Conservation (phyloP, 1,140 invertebrate species). For the Aphelenchoides besseyi region DNA sequence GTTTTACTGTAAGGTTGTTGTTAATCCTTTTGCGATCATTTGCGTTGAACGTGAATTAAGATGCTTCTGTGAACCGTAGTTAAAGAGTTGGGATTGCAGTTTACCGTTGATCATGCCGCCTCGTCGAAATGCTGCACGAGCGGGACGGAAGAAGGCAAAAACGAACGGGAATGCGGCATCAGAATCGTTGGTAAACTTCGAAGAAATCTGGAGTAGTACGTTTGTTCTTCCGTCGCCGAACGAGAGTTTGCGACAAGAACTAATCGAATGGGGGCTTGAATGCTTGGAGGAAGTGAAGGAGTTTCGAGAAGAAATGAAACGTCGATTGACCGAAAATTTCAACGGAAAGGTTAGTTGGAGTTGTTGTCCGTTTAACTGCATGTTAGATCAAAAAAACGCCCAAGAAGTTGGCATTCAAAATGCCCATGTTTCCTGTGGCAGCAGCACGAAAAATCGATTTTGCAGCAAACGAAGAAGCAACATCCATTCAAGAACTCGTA, state of each 20-base stretch:
- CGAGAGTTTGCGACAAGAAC: not conserved
- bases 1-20: too few relatives aligned
- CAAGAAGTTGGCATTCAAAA: constrained; percentile 7
- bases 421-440: not conserved
- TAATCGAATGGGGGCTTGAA: not conserved
- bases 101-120: not conserved
- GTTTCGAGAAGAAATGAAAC: not conserved
- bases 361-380: not conserved
- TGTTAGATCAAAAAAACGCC: not conserved
- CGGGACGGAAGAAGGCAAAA: not conserved
- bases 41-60: too few relatives aligned
- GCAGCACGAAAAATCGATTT: not conserved
- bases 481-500: not conserved
- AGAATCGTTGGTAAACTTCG: too few relatives aligned
- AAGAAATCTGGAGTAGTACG: too few relatives aligned
- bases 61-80: too few relatives aligned
- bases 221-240: too few relatives aligned
- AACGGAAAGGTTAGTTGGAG: not conserved
- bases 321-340: not conserved
- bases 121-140: not conserved
- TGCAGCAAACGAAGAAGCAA: not conserved
- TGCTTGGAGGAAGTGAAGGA: not conserved
- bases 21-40: too few relatives aligned
- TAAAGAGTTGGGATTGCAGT: too few relatives aligned
- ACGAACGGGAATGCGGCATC: not conserved